Evolutionary conservation across 2,888 invertebrate genomes (phyloP).

Genomic region (Periphyllus acericola): DNA sequence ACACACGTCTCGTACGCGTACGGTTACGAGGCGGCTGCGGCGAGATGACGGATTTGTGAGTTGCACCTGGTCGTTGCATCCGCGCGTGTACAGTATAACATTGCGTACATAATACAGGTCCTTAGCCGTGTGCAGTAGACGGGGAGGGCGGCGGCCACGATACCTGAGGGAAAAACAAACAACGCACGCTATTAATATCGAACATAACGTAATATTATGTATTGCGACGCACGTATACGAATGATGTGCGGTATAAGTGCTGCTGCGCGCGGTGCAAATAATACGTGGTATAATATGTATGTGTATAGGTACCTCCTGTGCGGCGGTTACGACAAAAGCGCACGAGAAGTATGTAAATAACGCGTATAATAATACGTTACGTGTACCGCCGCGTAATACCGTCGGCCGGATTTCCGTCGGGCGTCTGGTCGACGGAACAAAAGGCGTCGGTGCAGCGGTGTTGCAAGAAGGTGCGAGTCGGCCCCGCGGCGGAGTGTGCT

Average conservation of each 20-base stretch:
- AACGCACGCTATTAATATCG: not conserved
- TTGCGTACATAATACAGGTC: too few relatives aligned
- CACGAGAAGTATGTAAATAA: not conserved
- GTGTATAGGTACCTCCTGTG: too few relatives aligned
- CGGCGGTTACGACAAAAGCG: conserved; percentile 2
- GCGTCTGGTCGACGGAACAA: not conserved
- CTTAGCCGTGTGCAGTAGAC: too few relatives aligned
- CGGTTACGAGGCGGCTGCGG: not conserved
- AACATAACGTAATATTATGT: not conserved
- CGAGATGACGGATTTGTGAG: not conserved
- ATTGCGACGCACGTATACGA: not conserved
- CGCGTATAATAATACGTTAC: not conserved
- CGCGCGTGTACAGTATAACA: not conserved
- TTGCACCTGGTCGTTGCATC: not conserved
- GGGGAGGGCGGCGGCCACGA: not conserved
- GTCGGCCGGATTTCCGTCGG: conserved; percentile 33
- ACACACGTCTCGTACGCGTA: not conserved
- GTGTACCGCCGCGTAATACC: not conserved
- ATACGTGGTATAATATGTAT: not conserved
- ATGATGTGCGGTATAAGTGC: not conserved
- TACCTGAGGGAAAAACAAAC: conserved; percentile 29
- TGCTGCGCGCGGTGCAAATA: not conserved
- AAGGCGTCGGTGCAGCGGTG: not conserved
- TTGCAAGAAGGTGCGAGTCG: not conserved
- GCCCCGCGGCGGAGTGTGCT: not conserved